Conservation (phyloP, 2,113 vertebrate species). For the Desmodus rotundus region DNA sequence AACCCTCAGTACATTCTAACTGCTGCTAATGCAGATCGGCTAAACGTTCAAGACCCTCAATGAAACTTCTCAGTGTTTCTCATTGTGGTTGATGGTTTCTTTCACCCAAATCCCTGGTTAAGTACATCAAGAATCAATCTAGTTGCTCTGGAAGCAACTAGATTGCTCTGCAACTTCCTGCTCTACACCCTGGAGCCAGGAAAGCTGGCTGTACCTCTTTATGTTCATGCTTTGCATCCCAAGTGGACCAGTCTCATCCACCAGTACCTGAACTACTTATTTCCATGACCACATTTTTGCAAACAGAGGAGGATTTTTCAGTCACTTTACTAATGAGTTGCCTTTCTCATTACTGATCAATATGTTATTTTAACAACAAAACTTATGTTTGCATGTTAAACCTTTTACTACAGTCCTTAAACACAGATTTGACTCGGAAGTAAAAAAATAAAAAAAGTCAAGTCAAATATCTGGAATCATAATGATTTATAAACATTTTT, state of each 20-base stretch:
- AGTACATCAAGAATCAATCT: background rate
- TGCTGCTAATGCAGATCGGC: background rate
- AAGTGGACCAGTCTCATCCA: background rate
- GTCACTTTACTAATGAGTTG: background rate
- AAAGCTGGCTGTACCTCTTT: background rate
- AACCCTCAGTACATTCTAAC: background rate
- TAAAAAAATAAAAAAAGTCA: background rate
- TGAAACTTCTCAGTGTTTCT: background rate
- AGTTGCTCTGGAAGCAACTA: background rate
- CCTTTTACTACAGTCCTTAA: conserved; percentile 6
- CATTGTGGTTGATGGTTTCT: background rate
- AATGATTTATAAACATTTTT: conserved; percentile 30
- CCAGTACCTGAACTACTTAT: background rate
- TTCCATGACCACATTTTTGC: background rate
- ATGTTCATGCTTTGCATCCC: background rate
- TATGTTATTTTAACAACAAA: background rate
- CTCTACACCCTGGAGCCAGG: background rate
- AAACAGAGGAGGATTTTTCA: background rate
- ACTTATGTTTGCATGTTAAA: conserved; percentile 4
- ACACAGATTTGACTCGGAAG: conserved; percentile 18
- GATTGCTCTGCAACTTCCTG: too few relatives aligned
- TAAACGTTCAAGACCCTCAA: background rate
- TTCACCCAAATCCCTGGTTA: background rate
- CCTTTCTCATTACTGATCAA: conserved; percentile 12
- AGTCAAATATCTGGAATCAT: background rate